Evolutionary conservation across 1,140 invertebrate genomes (phyloP).

Genomic region (Drosophila athabasca): DNA sequence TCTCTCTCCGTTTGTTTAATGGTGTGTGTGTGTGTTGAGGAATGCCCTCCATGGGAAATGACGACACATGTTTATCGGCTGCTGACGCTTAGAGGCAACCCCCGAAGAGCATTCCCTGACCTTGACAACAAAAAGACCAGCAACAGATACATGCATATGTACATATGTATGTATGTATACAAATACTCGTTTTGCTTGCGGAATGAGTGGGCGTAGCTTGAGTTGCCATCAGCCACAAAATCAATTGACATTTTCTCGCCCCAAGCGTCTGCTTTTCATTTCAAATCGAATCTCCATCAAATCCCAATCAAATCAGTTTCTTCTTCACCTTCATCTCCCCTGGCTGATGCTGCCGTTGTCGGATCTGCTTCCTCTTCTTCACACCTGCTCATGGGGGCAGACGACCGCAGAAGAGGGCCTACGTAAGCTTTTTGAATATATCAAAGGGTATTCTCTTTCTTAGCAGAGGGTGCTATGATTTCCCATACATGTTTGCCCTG

Average conservation of each 20-base stretch:
- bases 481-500: too few relatives aligned
- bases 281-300: too few relatives aligned
- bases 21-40: conserved; percentile 46
- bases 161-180: not conserved
- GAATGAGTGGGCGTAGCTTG: not conserved
- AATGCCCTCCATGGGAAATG: conserved; percentile 71
- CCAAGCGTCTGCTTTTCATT: too few relatives aligned
- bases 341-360: conserved; percentile 30
- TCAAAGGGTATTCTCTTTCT: conserved; percentile 11
- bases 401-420: conserved; percentile 8
- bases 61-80: conserved; percentile 78
- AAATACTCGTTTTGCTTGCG: conserved; percentile 9
- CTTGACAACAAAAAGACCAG: conserved; percentile 63
- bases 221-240: not conserved
- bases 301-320: conserved; percentile 13
- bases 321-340: not conserved
- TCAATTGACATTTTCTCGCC: not conserved
- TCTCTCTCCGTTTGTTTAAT: conserved; percentile 5
- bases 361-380: not conserved
- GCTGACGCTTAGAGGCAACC: conserved; percentile 57
- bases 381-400: too few relatives aligned
- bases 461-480: too few relatives aligned
- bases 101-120: conserved; percentile 64
- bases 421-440: conserved; percentile 66
- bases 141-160: conserved; percentile 30